A percentile compares a stretch with the other conserved stretches of the same genome.
Evolutionary conservation across 2,113 vertebrate species (phyloP).

Genomic region (Taurulus bubalis): DNA sequence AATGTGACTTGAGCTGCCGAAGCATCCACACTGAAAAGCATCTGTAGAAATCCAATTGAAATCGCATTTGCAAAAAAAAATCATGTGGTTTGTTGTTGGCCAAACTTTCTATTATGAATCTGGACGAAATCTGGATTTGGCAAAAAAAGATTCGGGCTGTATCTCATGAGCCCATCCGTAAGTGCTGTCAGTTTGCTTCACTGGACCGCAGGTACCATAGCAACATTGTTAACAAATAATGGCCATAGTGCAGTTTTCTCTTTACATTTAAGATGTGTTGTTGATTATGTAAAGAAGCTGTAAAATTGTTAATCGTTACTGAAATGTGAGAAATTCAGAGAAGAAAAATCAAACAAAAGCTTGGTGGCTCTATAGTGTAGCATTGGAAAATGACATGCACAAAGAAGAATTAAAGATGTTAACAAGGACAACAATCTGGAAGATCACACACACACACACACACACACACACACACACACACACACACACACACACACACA

Average conservation of each 20-base stretch:
- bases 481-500: constrained; percentile 34
- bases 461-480: constrained; percentile 26
- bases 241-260: neutral
- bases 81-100: no score
- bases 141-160: no score
- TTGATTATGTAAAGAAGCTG: neutral
- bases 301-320: neutral
- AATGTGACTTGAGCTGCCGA: no score
- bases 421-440: constrained; percentile 34
- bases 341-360: neutral
- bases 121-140: no score
- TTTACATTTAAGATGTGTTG: neutral
- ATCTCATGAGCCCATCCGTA: no score
- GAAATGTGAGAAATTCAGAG: neutral
- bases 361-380: neutral
- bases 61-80: no score
- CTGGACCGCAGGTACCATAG: neutral
- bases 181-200: no score
- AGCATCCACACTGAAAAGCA: no score
- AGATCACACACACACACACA: constrained; percentile 30
- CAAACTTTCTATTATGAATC: no score
- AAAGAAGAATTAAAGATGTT: constrained; percentile 37
- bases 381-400: neutral
- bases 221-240: neutral
- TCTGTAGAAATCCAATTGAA: no score